These are phyloP conservation scores for Xestobium rufovillosum DNA, from an alignment of 2,888 invertebrate genomes.

Conservation along the genomic window DNA sequence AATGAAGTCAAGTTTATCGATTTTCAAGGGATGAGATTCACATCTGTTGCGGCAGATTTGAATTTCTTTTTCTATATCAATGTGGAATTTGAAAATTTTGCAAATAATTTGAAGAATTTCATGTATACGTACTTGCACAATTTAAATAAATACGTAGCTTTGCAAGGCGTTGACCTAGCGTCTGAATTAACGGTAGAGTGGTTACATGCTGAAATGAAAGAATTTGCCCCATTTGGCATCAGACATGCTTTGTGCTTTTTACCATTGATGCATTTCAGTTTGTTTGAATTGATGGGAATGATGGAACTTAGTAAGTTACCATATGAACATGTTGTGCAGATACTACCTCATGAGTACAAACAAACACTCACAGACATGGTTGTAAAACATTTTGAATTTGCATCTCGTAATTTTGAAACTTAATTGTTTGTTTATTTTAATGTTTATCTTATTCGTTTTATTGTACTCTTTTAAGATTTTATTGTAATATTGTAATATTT, in stretches of 20 bases:
- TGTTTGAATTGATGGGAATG: slow-evolving; percentile 17
- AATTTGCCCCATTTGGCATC: slow-evolving; percentile 21
- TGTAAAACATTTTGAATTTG: too few relatives aligned
- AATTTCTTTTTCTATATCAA: slow-evolving; percentile 26
- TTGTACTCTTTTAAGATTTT: too few relatives aligned
- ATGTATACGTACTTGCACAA: slow-evolving; percentile 19
- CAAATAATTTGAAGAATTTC: slow-evolving; percentile 15
- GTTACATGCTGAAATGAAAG: slow-evolving; percentile 22
- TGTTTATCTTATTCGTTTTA: too few relatives aligned
- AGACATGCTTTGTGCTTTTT: slow-evolving; percentile 20
- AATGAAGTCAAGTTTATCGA: slow-evolving; percentile 22
- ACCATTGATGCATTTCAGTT: slow-evolving; percentile 19
- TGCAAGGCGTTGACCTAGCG: slow-evolving; percentile 13
- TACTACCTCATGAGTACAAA: too few relatives aligned
- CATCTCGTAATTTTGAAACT: too few relatives aligned
- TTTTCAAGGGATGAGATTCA: slow-evolving; percentile 25
- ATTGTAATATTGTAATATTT: too few relatives aligned
- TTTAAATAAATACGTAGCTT: slow-evolving; percentile 12
- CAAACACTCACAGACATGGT: too few relatives aligned
- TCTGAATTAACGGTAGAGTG: slow-evolving; percentile 19
- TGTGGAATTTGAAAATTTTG: slow-evolving; percentile 17
- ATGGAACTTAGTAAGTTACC: too few relatives aligned
- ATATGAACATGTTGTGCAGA: too few relatives aligned
- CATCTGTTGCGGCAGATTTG: slow-evolving; percentile 25
- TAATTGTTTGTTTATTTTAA: too few relatives aligned